These are phyloP conservation scores for Phymatocera aterrima DNA, from an alignment of 2,888 invertebrate genomes.

Conservation along the genomic window DNA sequence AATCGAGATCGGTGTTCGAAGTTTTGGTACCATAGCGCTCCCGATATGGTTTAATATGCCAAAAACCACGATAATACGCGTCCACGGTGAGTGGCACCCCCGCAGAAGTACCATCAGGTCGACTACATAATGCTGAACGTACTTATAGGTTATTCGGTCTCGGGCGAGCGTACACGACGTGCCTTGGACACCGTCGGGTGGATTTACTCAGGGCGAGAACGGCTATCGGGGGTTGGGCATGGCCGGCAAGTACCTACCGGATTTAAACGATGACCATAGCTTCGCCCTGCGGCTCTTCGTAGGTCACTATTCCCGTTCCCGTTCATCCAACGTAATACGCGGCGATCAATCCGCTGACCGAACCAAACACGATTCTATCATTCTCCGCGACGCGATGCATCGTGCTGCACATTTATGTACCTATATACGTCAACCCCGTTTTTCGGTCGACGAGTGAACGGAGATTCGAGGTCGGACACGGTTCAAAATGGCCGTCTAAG, in stretches of 20 bases:
- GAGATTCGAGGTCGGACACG: no score
- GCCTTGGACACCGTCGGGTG: constrained; percentile 56
- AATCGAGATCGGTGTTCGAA: no score
- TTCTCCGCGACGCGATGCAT: not conserved
- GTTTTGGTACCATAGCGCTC: no score
- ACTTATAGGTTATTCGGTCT: not conserved
- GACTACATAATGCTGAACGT: no score
- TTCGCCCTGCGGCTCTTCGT: not conserved
- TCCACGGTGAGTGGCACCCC: no score
- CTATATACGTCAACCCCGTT: no score
- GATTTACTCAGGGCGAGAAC: constrained; percentile 55
- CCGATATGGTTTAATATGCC: no score
- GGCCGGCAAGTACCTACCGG: not conserved
- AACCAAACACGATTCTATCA: constrained; percentile 1
- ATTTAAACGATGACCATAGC: constrained; percentile 35
- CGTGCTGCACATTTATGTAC: no score
- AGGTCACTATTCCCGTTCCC: constrained; percentile 18
- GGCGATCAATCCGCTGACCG: constrained; percentile 16
- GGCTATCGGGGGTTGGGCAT: not conserved
- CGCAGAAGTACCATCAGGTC: no score
- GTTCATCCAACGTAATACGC: not conserved
- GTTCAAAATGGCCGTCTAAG: no score
- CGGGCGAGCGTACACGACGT: constrained; percentile 54
- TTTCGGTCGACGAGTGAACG: no score
- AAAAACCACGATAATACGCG: no score